Evolutionary conservation across 2,113 vertebrate species (phyloP).

Genomic region (Tetrao urogallus): DNA sequence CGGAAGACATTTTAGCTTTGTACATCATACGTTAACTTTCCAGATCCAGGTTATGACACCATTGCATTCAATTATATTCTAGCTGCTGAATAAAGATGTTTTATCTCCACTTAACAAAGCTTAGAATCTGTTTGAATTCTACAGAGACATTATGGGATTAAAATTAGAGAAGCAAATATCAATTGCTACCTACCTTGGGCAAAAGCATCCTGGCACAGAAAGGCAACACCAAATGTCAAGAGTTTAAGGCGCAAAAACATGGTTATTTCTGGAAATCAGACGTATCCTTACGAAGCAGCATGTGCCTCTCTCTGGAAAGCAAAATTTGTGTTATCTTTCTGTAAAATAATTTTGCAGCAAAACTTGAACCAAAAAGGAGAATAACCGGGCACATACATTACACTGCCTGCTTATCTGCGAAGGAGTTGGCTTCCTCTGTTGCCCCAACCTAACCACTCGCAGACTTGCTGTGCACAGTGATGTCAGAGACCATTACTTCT

Average conservation of each 20-base stretch:
- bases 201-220: constrained; percentile 69
- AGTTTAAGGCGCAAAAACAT: constrained; percentile 81
- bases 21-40: background rate
- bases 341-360: constrained; percentile 25
- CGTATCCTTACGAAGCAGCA: constrained; percentile 80
- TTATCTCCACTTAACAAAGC: background rate
- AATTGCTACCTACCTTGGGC: constrained; percentile 67
- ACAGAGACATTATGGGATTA: background rate
- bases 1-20: constrained; percentile 23
- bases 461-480: constrained; percentile 77
- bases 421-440: constrained; percentile 83
- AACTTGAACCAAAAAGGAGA: constrained; percentile 49
- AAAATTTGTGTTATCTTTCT: constrained; percentile 71
- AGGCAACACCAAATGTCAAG: constrained; percentile 77
- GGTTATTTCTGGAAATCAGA: constrained; percentile 85
- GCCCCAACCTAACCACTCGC: constrained; percentile 79
- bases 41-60: background rate
- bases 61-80: background rate
- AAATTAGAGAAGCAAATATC: constrained; percentile 26
- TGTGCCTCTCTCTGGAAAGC: constrained; percentile 79
- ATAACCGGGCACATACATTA: constrained; percentile 69
- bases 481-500: constrained; percentile 86
- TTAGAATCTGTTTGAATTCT: background rate
- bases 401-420: constrained; percentile 80
- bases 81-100: background rate